phyloP scores from a whole-genome alignment of 2,113 vertebrate genomes.

The Osmerus mordax region DNA sequence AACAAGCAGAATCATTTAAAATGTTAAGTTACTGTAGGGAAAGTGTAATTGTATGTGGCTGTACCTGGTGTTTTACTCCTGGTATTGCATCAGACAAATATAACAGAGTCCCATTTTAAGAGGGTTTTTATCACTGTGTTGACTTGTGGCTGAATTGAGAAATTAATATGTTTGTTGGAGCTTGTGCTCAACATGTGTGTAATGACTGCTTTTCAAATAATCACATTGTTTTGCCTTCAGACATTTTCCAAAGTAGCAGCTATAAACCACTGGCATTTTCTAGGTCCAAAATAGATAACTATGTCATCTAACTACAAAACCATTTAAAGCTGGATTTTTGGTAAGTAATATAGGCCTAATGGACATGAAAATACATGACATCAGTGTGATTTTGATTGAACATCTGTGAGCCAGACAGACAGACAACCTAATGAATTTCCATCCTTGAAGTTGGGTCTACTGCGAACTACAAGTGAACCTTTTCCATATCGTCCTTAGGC shows the following conservation, averaged over 20 bases:
- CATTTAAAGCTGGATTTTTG: constrained; percentile 38
- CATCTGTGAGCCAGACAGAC: constrained; percentile 37
- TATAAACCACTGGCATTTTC: background rate
- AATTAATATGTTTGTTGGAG: no score
- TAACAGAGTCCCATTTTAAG: no score
- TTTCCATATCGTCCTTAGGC: no score
- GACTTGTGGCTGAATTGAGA: no score
- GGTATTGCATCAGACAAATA: no score
- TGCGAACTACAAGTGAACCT: background rate
- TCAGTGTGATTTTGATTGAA: constrained; percentile 42
- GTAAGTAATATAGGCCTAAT: constrained; percentile 16
- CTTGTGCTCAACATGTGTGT: no score
- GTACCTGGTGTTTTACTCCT: no score
- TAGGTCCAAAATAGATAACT: background rate
- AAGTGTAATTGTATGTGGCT: no score
- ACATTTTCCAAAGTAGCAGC: constrained; percentile 26
- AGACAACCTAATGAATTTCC: no score
- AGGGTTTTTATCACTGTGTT: no score
- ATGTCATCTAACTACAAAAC: constrained; percentile 26
- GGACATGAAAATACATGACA: constrained; percentile 36
- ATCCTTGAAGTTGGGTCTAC: background rate
- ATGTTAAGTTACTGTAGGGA: no score
- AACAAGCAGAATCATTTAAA: no score
- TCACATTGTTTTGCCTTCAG: background rate
- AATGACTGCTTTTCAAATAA: background rate